phyloP scores from a whole-genome alignment of 2,797 vertebrate species.

The Hydrolagus colliei region DNA sequence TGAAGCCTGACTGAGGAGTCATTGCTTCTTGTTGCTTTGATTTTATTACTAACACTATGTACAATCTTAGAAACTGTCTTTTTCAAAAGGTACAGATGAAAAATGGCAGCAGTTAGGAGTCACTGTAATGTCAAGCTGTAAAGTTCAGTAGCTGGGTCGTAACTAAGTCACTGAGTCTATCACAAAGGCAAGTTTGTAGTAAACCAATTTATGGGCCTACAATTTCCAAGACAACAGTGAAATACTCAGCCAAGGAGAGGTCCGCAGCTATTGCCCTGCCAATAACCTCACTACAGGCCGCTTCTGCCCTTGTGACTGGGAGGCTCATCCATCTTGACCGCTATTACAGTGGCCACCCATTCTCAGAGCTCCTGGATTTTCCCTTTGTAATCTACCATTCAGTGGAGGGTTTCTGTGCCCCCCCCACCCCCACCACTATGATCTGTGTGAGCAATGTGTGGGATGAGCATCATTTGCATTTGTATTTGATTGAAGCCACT shows the following conservation, averaged over 20 bases:
- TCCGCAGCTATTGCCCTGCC: not conserved
- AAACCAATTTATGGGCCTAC: not conserved
- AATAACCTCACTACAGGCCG: not conserved
- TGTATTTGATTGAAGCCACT: no score
- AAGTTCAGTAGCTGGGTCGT: not conserved
- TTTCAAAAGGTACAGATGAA: not conserved
- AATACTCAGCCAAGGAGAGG: not conserved
- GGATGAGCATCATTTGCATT: not conserved
- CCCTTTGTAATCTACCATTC: not conserved
- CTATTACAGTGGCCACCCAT: not conserved
- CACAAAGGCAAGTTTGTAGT: not conserved
- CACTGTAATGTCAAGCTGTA: not conserved
- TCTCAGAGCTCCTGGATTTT: not conserved
- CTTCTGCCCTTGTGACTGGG: not conserved
- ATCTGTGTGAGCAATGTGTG: not conserved
- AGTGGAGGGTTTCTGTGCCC: not conserved
- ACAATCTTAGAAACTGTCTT: not conserved
- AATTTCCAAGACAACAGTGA: not conserved
- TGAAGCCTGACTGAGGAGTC: no score
- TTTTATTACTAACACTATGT: not conserved
- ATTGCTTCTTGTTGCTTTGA: not conserved
- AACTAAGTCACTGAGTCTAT: not conserved
- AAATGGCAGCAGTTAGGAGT: not conserved
- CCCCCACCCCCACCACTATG: not conserved
- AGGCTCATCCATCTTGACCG: not conserved